A percentile compares a stretch with the other conserved stretches of the same genome.
Conservation (phyloP, 2,113 vertebrate species). For the Alexandromys fortis region DNA sequence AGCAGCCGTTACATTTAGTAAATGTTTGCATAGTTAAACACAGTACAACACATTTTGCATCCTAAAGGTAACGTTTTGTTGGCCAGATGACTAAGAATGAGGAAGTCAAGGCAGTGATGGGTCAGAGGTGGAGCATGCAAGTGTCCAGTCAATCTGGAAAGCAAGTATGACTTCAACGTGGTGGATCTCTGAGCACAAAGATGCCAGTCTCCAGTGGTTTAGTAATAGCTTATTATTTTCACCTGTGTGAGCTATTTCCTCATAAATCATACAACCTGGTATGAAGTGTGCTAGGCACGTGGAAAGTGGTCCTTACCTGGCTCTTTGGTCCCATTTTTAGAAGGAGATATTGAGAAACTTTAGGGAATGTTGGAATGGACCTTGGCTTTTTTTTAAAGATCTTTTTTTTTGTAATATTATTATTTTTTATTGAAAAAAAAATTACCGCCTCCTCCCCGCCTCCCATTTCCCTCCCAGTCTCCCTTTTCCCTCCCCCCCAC, state of each 20-base stretch:
- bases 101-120: background rate
- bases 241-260: conserved; percentile 3
- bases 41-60: background rate
- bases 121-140: background rate
- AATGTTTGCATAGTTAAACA: conserved; percentile 14
- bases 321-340: background rate
- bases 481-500: too few relatives aligned
- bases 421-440: too few relatives aligned
- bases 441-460: too few relatives aligned
- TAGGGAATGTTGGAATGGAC: background rate
- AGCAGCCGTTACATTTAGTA: background rate
- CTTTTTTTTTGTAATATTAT: too few relatives aligned
- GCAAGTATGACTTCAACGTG: background rate
- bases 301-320: background rate
- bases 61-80: conserved; percentile 1
- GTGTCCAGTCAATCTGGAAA: background rate
- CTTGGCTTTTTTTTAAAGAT: background rate
- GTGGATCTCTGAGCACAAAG: background rate
- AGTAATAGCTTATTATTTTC: background rate
- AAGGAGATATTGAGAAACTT: background rate
- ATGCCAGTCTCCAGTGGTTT: background rate
- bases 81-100: background rate
- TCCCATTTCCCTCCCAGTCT: too few relatives aligned
- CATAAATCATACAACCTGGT: background rate
- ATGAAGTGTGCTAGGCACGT: background rate